phyloP scores from a whole-genome alignment of 2,797 vertebrate genomes.

The Meriones psammophilus region DNA sequence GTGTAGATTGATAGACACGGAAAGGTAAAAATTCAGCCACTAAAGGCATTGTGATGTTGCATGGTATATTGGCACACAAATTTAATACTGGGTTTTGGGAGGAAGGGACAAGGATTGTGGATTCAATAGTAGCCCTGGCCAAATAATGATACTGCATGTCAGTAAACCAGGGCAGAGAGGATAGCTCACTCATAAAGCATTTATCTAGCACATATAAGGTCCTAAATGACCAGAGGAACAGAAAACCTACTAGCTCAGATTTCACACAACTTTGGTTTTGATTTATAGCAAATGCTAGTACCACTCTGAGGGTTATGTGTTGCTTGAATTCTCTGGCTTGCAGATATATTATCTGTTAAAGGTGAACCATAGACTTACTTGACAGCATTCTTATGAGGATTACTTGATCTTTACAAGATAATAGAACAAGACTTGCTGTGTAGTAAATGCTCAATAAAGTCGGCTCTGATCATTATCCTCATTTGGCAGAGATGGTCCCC shows the following conservation, averaged over 20 bases:
- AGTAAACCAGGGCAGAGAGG: neutral
- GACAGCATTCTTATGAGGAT: neutral
- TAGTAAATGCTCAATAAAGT: constrained; percentile 16
- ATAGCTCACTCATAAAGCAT: neutral
- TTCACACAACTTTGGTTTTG: neutral
- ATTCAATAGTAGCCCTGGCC: neutral
- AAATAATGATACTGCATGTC: neutral
- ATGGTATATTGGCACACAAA: neutral
- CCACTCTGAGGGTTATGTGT: neutral
- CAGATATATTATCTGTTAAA: neutral
- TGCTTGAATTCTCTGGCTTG: constrained; percentile 31
- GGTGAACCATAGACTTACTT: neutral
- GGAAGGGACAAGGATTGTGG: neutral
- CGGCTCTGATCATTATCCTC: neutral
- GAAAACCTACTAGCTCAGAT: neutral
- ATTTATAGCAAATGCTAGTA: neutral
- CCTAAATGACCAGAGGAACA: neutral
- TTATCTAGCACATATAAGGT: neutral
- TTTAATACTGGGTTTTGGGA: neutral
- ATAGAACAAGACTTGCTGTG: neutral
- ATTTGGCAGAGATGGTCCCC: constrained; percentile 25
- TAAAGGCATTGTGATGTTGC: neutral
- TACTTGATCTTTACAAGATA: constrained; percentile 45
- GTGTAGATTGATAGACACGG: neutral
- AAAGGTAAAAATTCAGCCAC: neutral